Evolutionary conservation across 2,888 invertebrate genomes (phyloP), one percentile per base, ranked within the genome.

Genomic region (Amiota mariae): DNA sequence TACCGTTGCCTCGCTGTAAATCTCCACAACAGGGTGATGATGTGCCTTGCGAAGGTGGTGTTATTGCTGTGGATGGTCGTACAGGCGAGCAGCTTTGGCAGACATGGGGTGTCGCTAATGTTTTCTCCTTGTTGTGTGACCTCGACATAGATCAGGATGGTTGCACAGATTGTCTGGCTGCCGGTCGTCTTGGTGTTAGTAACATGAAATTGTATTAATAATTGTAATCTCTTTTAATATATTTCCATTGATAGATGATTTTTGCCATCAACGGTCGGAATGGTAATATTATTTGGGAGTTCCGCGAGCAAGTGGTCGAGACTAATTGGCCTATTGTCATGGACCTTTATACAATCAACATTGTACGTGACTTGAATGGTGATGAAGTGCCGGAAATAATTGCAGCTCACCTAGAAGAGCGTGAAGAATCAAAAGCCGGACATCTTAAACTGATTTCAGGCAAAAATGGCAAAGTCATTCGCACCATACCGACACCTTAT

Each of bases 41-140:
- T 68, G 93, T 93, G 11, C 91, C 92, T 71, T 96, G 96, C 86
- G 92, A 93, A 77, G 96, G 95, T 6, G 95, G 96, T 9, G 91
- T 95, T 11, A 89, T 95, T 78, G 95, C 95, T 0, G 85, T 96
- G n/a, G 93, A 95, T 87, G 96, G 96, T 0, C 87, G 85, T 36
- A 93, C 92, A 57, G 96, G 96, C 1, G 90, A 91, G 49, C 92
- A 93, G n/a, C 82, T 95, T 13, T 96, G 96, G 96, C 92, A 93
- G 57, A 92, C 93, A 78, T 95, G 95, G 93, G 91, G 93, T 8
- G 91, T 92, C 54, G 94, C 95, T 80, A 93, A 94, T 78, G 92
- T 96, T 18, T 95, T 94, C 87, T 93, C 93, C 0, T 85, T 96
- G 47, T 93, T 94, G 81, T 96, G 96, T 87, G 91, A 92, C 18